Percentiles rank a stretch among this genome's conserved stretches.
These are phyloP conservation scores for Cyprinodon tularosa DNA, from an alignment of 2,113 vertebrate species.

Conservation along the genomic window DNA sequence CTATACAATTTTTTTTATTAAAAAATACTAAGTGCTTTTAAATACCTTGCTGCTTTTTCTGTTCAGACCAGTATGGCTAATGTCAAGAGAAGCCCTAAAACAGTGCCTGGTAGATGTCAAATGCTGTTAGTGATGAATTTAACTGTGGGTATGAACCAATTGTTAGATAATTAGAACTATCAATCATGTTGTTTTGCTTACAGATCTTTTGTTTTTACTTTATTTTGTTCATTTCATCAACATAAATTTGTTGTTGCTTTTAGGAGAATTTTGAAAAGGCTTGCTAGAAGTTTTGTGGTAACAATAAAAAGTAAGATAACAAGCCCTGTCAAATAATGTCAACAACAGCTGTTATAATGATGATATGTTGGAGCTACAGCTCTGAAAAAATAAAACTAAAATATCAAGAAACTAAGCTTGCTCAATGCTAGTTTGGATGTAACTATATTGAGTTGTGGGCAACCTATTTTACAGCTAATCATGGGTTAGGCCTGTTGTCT, in stretches of 20 bases:
- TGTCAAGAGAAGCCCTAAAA: no score
- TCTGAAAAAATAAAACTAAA: constrained; percentile 47
- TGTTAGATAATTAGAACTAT: neutral
- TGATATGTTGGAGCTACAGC: constrained; percentile 28
- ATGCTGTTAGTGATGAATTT: no score
- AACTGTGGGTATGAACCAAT: no score
- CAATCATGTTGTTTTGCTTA: neutral
- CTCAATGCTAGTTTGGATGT: constrained; percentile 53
- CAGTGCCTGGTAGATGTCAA: no score
- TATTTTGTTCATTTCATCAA: neutral
- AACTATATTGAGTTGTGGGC: constrained; percentile 44
- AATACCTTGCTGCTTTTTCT: neutral
- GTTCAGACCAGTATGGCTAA: neutral
- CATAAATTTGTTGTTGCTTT: neutral
- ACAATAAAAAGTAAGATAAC: constrained; percentile 21
- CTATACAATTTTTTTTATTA: neutral
- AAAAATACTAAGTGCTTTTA: neutral
- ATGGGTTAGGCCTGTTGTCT: constrained; percentile 44
- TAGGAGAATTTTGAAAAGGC: neutral
- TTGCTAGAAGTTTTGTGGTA: constrained; percentile 13
- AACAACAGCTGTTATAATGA: constrained; percentile 28
- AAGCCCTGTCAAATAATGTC: constrained; percentile 30
- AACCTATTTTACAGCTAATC: constrained; percentile 57
- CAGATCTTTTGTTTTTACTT: no score
- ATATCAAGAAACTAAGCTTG: neutral